Evolutionary conservation across 2,888 invertebrate species (phyloP).

Genomic region (Hofmannophila pseudospretella): DNA sequence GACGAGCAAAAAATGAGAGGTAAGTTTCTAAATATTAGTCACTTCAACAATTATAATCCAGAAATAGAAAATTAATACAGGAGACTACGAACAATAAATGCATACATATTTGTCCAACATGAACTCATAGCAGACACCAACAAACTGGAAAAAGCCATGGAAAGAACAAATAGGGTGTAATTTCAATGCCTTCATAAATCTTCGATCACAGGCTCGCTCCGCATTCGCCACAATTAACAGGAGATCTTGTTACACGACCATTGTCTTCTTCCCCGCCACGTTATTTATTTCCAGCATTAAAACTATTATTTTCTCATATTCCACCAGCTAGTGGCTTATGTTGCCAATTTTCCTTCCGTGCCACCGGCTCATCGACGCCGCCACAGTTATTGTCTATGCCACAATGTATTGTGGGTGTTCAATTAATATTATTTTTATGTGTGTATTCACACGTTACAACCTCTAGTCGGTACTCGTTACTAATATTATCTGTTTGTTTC

Average conservation of each 20-base stretch:
- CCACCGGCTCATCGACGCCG: constrained; percentile 53
- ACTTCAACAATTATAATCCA: not conserved
- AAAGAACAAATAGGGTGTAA: constrained; percentile 59
- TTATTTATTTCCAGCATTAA: constrained; percentile 72
- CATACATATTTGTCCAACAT: too few species aligned
- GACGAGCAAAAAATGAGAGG: constrained; percentile 97
- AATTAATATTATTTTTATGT: constrained; percentile 60
- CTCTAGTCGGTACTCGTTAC: constrained; percentile 36
- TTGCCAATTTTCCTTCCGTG: constrained; percentile 60
- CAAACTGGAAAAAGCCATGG: constrained; percentile 27
- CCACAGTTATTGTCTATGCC: constrained; percentile 48
- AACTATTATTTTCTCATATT: constrained; percentile 68
- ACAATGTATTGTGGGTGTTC: constrained; percentile 49
- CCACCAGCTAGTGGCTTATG: constrained; percentile 40
- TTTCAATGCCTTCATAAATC: constrained; percentile 68
- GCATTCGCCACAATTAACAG: constrained; percentile 68
- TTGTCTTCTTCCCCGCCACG: constrained; percentile 62
- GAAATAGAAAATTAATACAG: not conserved
- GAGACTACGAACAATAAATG: not conserved
- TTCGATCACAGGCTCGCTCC: constrained; percentile 44
- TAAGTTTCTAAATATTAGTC: constrained; percentile 69
- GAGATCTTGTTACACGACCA: constrained; percentile 67
- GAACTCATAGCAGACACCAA: constrained; percentile 28
- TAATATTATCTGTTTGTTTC: constrained; percentile 43
- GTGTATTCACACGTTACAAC: constrained; percentile 53